Evolutionary conservation across 2,797 vertebrate genomes (phyloP).

Genomic region (Echeneis naucrates): DNA sequence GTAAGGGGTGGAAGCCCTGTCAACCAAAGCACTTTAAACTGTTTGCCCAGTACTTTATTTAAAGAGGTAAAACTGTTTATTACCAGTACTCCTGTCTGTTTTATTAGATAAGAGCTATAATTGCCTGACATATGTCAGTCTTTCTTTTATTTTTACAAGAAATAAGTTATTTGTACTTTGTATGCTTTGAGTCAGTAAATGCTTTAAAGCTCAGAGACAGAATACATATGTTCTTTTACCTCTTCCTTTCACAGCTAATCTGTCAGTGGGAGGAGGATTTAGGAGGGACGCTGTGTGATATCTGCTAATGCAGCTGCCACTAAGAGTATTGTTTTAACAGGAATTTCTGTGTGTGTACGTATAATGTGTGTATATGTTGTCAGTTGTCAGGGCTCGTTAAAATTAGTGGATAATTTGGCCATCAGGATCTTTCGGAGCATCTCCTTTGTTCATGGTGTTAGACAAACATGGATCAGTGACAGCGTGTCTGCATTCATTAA

Average conservation of each 20-base stretch:
- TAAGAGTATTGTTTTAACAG: constrained; percentile 11
- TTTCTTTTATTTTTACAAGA: constrained; percentile 1
- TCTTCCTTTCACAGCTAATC: constrained; percentile 40
- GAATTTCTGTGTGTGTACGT: no score
- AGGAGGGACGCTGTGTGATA: constrained; percentile 9
- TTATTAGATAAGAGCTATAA: constrained; percentile 5
- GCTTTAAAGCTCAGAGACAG: constrained; percentile 25
- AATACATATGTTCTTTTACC: constrained; percentile 1
- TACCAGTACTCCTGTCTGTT: no score
- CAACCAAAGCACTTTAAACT: neutral
- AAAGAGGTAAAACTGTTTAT: neutral
- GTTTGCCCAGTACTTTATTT: constrained; percentile 1
- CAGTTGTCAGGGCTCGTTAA: neutral
- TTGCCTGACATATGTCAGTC: neutral
- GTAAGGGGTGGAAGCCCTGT: neutral
- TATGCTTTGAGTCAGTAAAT: constrained; percentile 12
- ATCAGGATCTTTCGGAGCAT: constrained; percentile 12
- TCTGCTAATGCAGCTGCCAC: constrained; percentile 1
- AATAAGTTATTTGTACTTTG: constrained; percentile 9
- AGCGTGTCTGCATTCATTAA: constrained; percentile 30
- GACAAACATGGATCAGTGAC: constrained; percentile 31
- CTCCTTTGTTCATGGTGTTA: constrained; percentile 2
- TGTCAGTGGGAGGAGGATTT: constrained; percentile 45
- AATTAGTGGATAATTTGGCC: constrained; percentile 11
- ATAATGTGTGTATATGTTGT: no score